phyloP scores from a whole-genome alignment of 1,140 invertebrate genomes.

The Formica exsecta region DNA sequence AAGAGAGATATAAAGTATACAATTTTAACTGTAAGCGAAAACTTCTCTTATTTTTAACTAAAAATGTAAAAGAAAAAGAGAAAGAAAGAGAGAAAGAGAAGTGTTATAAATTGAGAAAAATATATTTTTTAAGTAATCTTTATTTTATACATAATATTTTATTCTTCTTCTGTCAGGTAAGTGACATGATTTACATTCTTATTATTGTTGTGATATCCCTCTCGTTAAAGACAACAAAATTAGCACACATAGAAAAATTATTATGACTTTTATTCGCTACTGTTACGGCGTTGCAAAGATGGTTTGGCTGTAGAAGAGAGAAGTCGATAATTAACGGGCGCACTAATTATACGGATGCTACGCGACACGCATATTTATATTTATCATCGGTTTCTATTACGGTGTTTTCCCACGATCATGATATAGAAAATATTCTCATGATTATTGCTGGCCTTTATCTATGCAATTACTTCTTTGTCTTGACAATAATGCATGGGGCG shows the following conservation, averaged over 20 bases:
- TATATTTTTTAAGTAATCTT: neutral
- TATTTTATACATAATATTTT: neutral
- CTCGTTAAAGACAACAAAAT: neutral
- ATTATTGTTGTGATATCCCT: conserved; percentile 5
- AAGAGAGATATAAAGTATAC: neutral
- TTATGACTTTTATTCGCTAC: neutral
- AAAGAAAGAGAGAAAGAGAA: no score
- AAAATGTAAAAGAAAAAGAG: no score
- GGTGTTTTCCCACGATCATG: conserved; percentile 66
- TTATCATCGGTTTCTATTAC: conserved; percentile 34
- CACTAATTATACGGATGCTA: conserved; percentile 34
- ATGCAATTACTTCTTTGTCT: conserved; percentile 61
- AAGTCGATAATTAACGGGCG: conserved; percentile 26
- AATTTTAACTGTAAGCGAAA: neutral
- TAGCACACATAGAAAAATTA: neutral
- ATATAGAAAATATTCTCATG: conserved; percentile 71
- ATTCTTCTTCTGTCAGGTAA: conserved; percentile 8
- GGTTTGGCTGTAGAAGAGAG: conserved; percentile 12
- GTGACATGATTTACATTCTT: neutral
- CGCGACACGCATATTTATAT: conserved; percentile 50
- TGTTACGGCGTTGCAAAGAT: neutral
- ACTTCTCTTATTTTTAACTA: neutral
- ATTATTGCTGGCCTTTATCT: conserved; percentile 65
- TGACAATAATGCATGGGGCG: conserved; percentile 42
- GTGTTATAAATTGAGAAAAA: neutral